These are phyloP conservation scores for Rhagoletis zephyria DNA, from an alignment of 1,140 invertebrate species.

Conservation along the genomic window DNA sequence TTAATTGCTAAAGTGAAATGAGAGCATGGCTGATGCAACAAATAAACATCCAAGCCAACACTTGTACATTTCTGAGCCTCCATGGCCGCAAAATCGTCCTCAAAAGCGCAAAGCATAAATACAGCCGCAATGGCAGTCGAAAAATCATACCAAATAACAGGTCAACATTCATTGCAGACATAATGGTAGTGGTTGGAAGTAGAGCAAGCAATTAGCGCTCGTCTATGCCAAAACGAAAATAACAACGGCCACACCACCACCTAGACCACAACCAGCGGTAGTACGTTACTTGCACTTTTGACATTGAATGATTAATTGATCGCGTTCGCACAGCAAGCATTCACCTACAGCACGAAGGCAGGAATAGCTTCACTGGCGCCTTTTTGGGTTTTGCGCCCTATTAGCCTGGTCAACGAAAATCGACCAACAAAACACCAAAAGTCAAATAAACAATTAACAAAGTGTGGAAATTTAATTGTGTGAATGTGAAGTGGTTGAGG, in stretches of 20 bases:
- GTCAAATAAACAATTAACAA: constrained; percentile 46
- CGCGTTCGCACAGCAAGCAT: neutral
- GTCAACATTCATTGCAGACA: neutral
- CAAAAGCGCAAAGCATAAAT: too few species aligned
- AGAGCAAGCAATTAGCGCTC: neutral
- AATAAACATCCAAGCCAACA: too few species aligned
- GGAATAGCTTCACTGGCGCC: neutral
- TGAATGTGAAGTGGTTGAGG: neutral
- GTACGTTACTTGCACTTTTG: neutral
- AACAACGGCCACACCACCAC: neutral
- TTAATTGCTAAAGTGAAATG: too few species aligned
- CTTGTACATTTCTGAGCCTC: too few species aligned
- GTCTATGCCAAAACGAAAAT: neutral
- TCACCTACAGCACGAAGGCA: neutral
- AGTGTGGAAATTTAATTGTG: constrained; percentile 30
- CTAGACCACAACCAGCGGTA: neutral
- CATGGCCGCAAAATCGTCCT: too few species aligned
- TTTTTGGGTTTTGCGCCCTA: neutral
- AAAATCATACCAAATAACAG: neutral
- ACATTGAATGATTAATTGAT: constrained; percentile 40
- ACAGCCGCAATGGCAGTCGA: neutral
- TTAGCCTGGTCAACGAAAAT: neutral
- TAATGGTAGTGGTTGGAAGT: neutral
- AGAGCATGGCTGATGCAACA: too few species aligned
- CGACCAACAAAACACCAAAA: constrained; percentile 21